phyloP scores from a whole-genome alignment of 2,113 vertebrate species.

The Grallaria varia region DNA sequence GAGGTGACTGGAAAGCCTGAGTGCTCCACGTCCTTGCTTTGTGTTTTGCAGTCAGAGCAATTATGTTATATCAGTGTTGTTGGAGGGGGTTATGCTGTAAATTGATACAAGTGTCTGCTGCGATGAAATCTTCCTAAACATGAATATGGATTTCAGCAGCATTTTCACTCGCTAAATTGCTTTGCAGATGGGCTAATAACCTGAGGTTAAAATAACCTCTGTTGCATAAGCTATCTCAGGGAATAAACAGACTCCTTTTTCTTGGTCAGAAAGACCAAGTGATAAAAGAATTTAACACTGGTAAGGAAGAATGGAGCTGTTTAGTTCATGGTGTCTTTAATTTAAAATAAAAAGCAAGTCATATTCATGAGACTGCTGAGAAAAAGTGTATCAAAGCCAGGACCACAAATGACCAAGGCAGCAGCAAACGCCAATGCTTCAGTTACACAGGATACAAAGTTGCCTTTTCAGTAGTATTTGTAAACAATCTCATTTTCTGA shows the following conservation, averaged over 20 bases:
- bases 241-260: conserved; percentile 17
- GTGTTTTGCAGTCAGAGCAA: conserved; percentile 54
- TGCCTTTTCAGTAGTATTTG: conserved; percentile 39
- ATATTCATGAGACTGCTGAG: conserved; percentile 7
- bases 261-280: conserved; percentile 61
- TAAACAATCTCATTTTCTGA: conserved; percentile 35
- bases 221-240: conserved; percentile 38
- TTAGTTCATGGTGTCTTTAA: conserved; percentile 27
- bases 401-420: conserved; percentile 36
- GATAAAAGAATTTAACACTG: conserved; percentile 37
- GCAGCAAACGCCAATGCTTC: conserved; percentile 42
- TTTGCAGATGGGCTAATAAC: conserved; percentile 64
- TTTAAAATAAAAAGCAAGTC: conserved; percentile 8
- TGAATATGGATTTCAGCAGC: conserved; percentile 46
- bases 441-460: not conserved
- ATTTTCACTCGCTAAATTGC: conserved; percentile 42
- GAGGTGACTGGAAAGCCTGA: not conserved
- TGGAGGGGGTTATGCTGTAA: conserved; percentile 42
- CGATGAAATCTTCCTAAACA: conserved; percentile 46
- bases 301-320: conserved; percentile 8
- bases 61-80: conserved; percentile 37
- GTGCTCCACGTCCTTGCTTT: conserved; percentile 22
- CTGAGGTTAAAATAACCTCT: conserved; percentile 59
- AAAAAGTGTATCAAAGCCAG: not conserved
- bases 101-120: conserved; percentile 64